These are phyloP conservation scores for Otis tarda DNA, from an alignment of 2,113 vertebrate genomes.

Conservation along the genomic window DNA sequence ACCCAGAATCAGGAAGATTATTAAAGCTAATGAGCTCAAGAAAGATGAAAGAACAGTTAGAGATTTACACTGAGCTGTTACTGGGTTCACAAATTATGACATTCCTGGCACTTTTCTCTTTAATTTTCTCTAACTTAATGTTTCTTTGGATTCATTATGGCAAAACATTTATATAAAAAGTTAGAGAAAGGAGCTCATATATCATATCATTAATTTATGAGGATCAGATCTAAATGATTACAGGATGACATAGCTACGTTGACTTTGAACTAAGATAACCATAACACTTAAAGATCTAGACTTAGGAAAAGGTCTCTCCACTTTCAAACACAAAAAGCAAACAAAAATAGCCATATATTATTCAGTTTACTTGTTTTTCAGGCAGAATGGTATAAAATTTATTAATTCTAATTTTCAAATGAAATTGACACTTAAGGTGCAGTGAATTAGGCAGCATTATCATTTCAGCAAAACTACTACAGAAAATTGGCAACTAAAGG, in stretches of 20 bases:
- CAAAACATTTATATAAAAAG: not conserved
- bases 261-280: not conserved
- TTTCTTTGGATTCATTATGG: not conserved
- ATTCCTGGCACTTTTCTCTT: not conserved
- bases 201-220: not conserved
- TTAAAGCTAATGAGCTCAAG: constrained; percentile 41
- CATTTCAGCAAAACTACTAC: not conserved
- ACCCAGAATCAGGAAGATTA: constrained; percentile 34
- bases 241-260: not conserved
- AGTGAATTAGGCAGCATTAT: not conserved
- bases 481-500: not conserved
- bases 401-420: not conserved
- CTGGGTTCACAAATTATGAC: not conserved
- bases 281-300: not conserved
- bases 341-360: not conserved
- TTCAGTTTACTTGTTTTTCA: not conserved
- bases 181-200: not conserved
- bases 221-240: not conserved
- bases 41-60: constrained; percentile 1
- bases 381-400: not conserved
- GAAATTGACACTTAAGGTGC: not conserved
- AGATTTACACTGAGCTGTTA: not conserved
- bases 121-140: not conserved
- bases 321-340: not conserved
- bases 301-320: not conserved